Percentiles rank a stretch among this genome's conserved stretches.
These are phyloP conservation scores for Serilophus lunatus DNA, from an alignment of 2,113 vertebrate genomes.

Conservation along the genomic window DNA sequence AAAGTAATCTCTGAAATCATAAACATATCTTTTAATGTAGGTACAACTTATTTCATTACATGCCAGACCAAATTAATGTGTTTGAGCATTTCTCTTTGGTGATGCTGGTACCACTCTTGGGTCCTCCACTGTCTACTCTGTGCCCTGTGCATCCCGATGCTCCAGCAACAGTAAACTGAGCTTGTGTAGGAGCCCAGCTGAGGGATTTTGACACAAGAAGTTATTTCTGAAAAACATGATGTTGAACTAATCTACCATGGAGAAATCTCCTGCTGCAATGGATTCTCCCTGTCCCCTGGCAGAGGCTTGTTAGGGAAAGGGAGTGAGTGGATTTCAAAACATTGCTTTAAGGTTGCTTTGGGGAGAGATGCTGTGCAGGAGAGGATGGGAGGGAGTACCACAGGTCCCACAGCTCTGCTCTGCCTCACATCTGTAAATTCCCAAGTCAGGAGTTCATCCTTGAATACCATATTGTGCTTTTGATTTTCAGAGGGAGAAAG, in stretches of 20 bases:
- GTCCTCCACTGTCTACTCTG: not conserved
- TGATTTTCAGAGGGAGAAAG: not conserved
- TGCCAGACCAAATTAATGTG: not conserved
- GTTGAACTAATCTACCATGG: not conserved
- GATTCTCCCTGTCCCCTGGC: not conserved
- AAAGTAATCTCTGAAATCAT: not conserved
- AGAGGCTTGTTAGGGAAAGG: not conserved
- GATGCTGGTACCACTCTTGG: not conserved
- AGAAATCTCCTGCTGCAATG: not conserved
- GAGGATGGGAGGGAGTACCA: not conserved
- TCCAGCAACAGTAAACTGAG: not conserved
- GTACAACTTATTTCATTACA: not conserved
- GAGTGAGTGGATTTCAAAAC: not conserved
- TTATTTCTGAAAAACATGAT: not conserved
- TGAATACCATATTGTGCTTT: not conserved
- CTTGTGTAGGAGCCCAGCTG: not conserved
- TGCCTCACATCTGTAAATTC: not conserved
- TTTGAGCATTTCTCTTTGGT: not conserved
- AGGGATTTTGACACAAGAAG: conserved; percentile 17
- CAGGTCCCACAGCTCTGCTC: not conserved
- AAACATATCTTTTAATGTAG: not conserved
- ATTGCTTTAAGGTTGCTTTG: fast-evolving
- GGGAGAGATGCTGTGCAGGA: not conserved
- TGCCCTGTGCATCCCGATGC: not conserved
- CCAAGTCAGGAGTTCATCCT: not conserved